Evolutionary conservation across 2,113 vertebrate species (phyloP), one percentile per base, ranked within the genome.

Genomic region (Gorsachius goisagi): DNA sequence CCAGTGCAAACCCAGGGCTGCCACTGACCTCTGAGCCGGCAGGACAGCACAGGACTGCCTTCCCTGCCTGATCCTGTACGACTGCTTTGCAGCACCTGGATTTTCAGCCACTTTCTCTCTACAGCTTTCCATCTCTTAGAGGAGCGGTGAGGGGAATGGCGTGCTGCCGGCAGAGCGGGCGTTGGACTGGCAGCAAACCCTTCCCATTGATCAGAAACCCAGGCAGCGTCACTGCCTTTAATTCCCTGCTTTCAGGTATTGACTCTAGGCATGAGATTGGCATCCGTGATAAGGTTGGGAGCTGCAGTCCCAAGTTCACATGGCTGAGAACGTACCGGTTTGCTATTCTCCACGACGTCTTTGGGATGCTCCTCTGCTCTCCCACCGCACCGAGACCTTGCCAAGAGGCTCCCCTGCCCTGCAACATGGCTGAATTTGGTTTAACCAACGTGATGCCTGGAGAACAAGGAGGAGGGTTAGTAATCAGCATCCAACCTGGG

Each of bases 271-370:
- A 0, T 0, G 52, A 33, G 17, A n/a, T 33, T 0, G 0, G 24
- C 44, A 9, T 0, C 37, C 12, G 1, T 1, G 3, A 0, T 6
- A 6, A 8, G 27, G 58, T 1, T 2, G 78, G 59, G 58, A 76
- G 74, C 71, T 13, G 35, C 0, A 30, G 3, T 4, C n/a, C n/a
- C n/a, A n/a, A n/a, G 68, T 1, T n/a, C 62, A 0, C 0, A 20
- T 5, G 67, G 28, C 89, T 35, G 39, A 4, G 33, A 26, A 21
- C 22, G 2, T 1, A 6, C 1, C 3, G 1, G 4, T 15, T 7
- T 22, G 45, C 72, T 64, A 0, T 0, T 56, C 77, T 11, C 49
- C 26, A 2, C 0, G 3, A 13, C 5, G 52, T 1, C 79, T 32
- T 9, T 0, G 30, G 49, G 84, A 32, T 20, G n/a, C 11, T 62